Percentiles rank a stretch among this genome's conserved stretches.
Conservation (phyloP, 2,888 invertebrate genomes). For the Troides aeacus region DNA sequence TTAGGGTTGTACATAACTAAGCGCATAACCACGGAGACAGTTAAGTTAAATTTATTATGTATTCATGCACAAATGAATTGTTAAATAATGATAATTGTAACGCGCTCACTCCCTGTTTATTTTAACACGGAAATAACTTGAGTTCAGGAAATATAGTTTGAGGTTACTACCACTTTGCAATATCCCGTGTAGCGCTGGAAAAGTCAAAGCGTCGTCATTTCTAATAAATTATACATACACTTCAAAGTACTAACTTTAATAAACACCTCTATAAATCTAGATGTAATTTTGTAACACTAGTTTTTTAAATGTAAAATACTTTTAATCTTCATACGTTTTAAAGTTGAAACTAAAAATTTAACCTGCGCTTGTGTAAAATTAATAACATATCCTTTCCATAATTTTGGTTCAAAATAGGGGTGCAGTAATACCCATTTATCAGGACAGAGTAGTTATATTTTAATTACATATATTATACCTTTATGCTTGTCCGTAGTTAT, state of each 20-base stretch:
- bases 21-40: too few species aligned
- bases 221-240: neutral
- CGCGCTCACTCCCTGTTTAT: neutral
- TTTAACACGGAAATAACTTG: conserved; percentile 7
- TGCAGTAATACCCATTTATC: neutral
- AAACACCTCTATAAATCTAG: too few species aligned
- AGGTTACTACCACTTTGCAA: conserved; percentile 6
- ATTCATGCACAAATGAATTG: neutral
- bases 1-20: too few species aligned
- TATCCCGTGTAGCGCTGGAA: conserved; percentile 1
- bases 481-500: neutral
- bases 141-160: conserved; percentile 1
- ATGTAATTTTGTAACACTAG: neutral
- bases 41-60: too few species aligned
- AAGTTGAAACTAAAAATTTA: neutral
- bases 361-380: neutral
- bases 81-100: neutral
- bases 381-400: neutral
- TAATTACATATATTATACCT: neutral
- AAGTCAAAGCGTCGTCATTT: neutral
- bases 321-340: neutral
- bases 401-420: too few species aligned
- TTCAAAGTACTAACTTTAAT: neutral
- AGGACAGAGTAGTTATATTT: neutral
- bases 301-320: neutral